Evolutionary conservation across 2,113 vertebrate species (phyloP).

Genomic region (Sinocyclocheilus grahami): DNA sequence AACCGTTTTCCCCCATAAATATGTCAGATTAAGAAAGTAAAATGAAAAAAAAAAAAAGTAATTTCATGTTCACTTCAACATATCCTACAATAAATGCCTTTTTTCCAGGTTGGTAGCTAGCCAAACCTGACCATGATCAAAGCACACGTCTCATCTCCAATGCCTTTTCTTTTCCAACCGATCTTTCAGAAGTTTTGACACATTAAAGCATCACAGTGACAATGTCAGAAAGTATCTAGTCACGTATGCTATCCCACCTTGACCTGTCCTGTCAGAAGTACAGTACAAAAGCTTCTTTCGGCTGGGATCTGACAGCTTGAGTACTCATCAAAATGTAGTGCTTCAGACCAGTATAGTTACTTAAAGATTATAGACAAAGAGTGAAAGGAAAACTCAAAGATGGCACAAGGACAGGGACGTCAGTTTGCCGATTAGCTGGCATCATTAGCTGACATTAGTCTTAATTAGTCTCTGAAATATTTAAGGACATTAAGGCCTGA

Average conservation of each 20-base stretch:
- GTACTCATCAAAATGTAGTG: background rate
- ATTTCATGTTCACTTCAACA: background rate
- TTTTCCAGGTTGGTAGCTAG: background rate
- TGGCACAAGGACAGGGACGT: constrained; percentile 7
- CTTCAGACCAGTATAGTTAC: constrained; percentile 9
- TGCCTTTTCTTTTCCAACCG: background rate
- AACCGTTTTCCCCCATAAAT: background rate
- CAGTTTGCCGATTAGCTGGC: background rate
- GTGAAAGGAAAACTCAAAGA: background rate
- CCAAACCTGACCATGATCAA: background rate
- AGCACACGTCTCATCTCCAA: background rate
- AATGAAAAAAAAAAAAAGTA: background rate
- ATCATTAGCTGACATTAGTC: background rate
- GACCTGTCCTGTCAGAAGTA: background rate
- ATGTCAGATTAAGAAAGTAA: background rate
- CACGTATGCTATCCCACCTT: background rate
- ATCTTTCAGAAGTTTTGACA: constrained; percentile 7
- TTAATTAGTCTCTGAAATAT: background rate
- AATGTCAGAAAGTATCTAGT: constrained; percentile 19
- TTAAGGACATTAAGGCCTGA: background rate
- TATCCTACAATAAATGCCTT: background rate
- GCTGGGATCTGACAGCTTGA: constrained; percentile 22
- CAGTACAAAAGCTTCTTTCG: background rate
- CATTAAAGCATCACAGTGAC: background rate
- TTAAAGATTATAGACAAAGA: background rate